Percentiles rank a stretch among this genome's conserved stretches.
phyloP scores from a whole-genome alignment of 2,888 invertebrate genomes.

The Ectemnius lituratus region DNA sequence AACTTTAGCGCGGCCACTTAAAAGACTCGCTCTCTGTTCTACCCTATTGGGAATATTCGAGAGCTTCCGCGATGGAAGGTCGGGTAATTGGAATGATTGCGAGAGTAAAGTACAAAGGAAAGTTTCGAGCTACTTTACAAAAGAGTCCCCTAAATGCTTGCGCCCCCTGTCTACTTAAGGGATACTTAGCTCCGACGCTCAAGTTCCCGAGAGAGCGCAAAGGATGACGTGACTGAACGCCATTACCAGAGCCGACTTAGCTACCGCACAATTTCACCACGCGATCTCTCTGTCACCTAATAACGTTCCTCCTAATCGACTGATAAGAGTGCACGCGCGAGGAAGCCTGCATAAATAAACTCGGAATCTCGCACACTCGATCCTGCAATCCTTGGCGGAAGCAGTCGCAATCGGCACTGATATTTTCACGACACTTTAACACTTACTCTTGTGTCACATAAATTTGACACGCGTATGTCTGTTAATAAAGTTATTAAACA shows the following conservation, averaged over 20 bases:
- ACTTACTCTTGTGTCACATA: no score
- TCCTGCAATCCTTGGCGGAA: conserved; percentile 25
- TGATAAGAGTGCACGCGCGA: conserved; percentile 70
- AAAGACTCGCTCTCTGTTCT: no score
- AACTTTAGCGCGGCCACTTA: background rate
- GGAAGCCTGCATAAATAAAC: conserved; percentile 68
- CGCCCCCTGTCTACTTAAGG: background rate
- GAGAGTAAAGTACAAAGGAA: no score
- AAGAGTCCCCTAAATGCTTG: conserved; percentile 15
- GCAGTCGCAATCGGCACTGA: no score
- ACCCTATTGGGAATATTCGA: no score
- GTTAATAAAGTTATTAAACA: no score
- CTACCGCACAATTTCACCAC: conserved; percentile 64
- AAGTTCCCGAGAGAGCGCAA: conserved; percentile 19
- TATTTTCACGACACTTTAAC: no score
- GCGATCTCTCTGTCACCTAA: conserved; percentile 75
- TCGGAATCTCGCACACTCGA: conserved; percentile 26
- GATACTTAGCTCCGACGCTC: background rate
- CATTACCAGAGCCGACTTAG: conserved; percentile 61
- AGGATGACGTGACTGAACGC: conserved; percentile 69
- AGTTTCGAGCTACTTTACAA: conserved; percentile 6
- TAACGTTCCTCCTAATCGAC: conserved; percentile 72
- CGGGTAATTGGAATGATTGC: no score
- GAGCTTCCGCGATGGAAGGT: no score
- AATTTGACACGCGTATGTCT: no score